A percentile compares a stretch with the other conserved stretches of the same genome.
phyloP scores from a whole-genome alignment of 2,888 invertebrate species.

The Omphaloscelis lunosa region DNA sequence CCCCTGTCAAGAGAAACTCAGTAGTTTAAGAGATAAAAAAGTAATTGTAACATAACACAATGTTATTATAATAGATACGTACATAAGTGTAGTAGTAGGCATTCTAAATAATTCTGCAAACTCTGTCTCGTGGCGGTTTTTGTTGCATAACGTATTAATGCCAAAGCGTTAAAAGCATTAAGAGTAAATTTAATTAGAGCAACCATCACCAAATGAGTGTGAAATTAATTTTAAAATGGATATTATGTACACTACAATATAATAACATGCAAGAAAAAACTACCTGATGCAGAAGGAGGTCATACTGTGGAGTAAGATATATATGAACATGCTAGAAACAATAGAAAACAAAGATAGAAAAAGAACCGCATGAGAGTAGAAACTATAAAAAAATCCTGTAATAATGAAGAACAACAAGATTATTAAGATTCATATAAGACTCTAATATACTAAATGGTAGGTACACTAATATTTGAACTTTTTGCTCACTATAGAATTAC shows the following conservation, averaged over 20 bases:
- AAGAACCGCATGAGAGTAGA: constrained; percentile 88
- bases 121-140: constrained; percentile 89
- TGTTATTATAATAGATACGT: constrained; percentile 68
- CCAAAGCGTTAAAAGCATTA: constrained; percentile 84
- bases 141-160: constrained; percentile 84
- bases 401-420: constrained; percentile 90
- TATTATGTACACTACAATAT: constrained; percentile 84
- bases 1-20: constrained; percentile 47
- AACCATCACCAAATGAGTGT: constrained; percentile 82
- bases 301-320: constrained; percentile 87
- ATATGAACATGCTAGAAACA: constrained; percentile 88
- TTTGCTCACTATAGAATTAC: constrained; percentile 91
- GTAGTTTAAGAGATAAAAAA: constrained; percentile 44
- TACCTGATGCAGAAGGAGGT: constrained; percentile 88
- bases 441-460: constrained; percentile 83
- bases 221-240: constrained; percentile 77
- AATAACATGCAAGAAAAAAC: constrained; percentile 83
- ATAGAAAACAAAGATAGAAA: constrained; percentile 84
- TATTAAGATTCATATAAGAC: constrained; percentile 87
- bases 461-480: constrained; percentile 71
- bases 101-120: constrained; percentile 82
- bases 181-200: constrained; percentile 74
- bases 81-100: constrained; percentile 77
- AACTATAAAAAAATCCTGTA: constrained; percentile 90
- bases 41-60: constrained; percentile 47